A percentile compares a stretch with the other conserved stretches of the same genome.
phyloP scores from a whole-genome alignment of 2,797 vertebrate genomes.

The Dendrocincla fuliginosa region DNA sequence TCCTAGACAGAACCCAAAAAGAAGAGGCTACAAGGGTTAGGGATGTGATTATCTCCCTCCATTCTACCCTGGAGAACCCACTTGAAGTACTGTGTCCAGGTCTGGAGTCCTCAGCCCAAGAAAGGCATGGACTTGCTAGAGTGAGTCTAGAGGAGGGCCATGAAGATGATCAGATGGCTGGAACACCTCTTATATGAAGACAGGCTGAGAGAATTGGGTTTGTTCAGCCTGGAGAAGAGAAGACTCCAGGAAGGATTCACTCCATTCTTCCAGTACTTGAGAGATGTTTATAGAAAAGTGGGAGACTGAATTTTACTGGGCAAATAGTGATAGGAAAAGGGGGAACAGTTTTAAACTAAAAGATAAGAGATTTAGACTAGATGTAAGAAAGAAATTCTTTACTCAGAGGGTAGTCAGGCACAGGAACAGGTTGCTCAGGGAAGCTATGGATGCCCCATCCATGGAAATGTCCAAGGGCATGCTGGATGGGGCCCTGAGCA shows the following conservation, averaged over 20 bases:
- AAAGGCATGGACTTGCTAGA: background rate
- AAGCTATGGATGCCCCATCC: background rate
- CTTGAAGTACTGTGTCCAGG: background rate
- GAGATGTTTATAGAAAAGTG: background rate
- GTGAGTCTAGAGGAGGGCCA: background rate
- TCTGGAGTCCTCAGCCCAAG: background rate
- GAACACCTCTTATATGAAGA: background rate
- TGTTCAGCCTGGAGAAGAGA: background rate
- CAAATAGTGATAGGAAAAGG: background rate
- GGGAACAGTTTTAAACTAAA: background rate
- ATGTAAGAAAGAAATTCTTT: background rate
- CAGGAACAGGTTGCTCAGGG: background rate
- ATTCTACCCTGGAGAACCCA: background rate
- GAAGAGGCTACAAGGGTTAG: accelerated
- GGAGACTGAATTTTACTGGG: background rate
- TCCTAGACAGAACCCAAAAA: background rate
- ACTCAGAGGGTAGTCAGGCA: background rate
- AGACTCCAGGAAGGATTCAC: background rate
- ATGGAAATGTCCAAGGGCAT: background rate
- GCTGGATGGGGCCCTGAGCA: background rate
- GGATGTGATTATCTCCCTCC: background rate
- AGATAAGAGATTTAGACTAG: background rate
- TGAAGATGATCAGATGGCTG: background rate
- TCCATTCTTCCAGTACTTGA: background rate
- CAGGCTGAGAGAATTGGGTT: background rate